phyloP scores from a whole-genome alignment of 2,113 vertebrate species.

The Callospermophilus lateralis region DNA sequence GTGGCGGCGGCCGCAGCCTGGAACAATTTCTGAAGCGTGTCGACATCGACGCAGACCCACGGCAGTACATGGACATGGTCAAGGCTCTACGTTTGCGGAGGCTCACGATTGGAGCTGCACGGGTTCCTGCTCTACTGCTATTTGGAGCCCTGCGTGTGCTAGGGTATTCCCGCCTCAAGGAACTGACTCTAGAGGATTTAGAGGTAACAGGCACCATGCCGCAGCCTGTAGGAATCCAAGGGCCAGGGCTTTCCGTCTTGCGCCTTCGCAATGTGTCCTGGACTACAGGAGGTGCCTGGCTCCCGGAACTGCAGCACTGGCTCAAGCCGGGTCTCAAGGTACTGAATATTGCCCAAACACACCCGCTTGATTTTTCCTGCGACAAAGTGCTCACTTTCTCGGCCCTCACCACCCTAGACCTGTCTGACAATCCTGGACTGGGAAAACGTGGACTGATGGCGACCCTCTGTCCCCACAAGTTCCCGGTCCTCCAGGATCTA shows the following conservation, averaged over 20 bases:
- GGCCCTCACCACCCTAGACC: conserved; percentile 77
- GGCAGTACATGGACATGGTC: background rate
- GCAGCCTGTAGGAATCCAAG: background rate
- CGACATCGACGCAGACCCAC: background rate
- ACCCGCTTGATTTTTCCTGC: conserved; percentile 79
- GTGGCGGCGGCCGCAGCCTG: conserved; percentile 83
- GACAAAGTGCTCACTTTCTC: conserved; percentile 65
- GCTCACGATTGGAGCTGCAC: conserved; percentile 75
- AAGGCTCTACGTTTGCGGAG: conserved; percentile 63
- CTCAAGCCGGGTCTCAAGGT: conserved; percentile 79
- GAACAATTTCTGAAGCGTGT: conserved; percentile 62
- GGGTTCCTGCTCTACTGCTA: conserved; percentile 83
- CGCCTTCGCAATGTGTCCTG: conserved; percentile 81
- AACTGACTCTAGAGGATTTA: conserved; percentile 84
- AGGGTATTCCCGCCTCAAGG: conserved; percentile 78
- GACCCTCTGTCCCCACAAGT: conserved; percentile 82
- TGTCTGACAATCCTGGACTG: conserved; percentile 85
- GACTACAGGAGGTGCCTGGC: conserved; percentile 46
- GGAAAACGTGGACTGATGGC: background rate
- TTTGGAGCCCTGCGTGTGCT: conserved; percentile 76
- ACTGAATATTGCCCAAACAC: conserved; percentile 78
- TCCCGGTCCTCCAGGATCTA: conserved; percentile 82
- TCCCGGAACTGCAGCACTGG: conserved; percentile 78
- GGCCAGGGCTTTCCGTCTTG: conserved; percentile 75
- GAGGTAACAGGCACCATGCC: conserved; percentile 73